Evolutionary conservation across 1,140 invertebrate species (phyloP).

Genomic region (Drosophila subpulchrella): DNA sequence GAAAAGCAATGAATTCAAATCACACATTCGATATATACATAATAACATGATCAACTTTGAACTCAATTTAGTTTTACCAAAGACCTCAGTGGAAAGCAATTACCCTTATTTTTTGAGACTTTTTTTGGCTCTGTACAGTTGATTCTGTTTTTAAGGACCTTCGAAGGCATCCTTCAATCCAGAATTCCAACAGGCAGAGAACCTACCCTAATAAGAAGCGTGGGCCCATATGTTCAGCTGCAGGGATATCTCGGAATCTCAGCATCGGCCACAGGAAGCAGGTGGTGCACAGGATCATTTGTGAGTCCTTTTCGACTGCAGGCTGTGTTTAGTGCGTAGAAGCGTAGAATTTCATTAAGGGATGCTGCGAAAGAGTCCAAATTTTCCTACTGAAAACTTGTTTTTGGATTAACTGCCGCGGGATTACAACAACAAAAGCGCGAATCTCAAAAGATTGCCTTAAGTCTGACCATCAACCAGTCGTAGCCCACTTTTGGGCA

Average conservation of each 20-base stretch:
- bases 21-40: too few species aligned
- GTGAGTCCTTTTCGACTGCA: constrained; percentile 21
- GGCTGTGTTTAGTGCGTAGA: constrained; percentile 39
- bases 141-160: constrained; percentile 19
- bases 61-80: background rate
- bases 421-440: background rate
- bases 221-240: constrained; percentile 44
- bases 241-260: constrained; percentile 45
- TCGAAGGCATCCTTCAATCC: background rate
- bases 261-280: constrained; percentile 47
- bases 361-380: constrained; percentile 13
- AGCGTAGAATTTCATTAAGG: constrained; percentile 41
- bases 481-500: constrained; percentile 28
- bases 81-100: background rate
- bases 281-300: constrained; percentile 38
- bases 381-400: constrained; percentile 18
- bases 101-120: background rate
- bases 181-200: constrained; percentile 3
- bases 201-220: constrained; percentile 25
- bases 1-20: too few species aligned
- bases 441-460: constrained; percentile 30
- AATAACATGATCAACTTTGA: background rate
- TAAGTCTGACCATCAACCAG: too few species aligned
- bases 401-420: constrained; percentile 22
- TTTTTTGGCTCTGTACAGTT: constrained; percentile 23